Evolutionary conservation across 2,113 vertebrate species (phyloP).

Genomic region (Smithornis capensis): DNA sequence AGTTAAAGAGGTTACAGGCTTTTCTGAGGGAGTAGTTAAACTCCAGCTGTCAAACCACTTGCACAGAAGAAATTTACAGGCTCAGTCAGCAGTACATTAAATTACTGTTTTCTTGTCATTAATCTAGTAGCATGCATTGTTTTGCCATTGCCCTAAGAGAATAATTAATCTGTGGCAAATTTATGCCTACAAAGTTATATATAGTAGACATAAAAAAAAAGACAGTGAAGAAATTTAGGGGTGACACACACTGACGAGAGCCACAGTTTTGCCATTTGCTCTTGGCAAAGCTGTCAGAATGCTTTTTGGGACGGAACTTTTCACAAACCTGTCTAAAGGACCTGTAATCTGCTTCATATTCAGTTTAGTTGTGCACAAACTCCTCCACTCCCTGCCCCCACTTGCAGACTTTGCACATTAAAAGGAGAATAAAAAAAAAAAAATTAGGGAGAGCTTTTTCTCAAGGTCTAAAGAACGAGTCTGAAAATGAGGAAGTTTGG

Average conservation of each 20-base stretch:
- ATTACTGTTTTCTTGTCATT: background rate
- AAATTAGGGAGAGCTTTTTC: background rate
- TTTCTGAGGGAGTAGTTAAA: slow-evolving; percentile 29
- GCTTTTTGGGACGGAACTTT: background rate
- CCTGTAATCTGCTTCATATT: background rate
- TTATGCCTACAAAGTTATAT: background rate
- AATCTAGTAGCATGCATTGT: background rate
- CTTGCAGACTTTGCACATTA: background rate
- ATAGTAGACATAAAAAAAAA: background rate
- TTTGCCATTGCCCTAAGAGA: background rate
- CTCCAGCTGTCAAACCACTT: slow-evolving; percentile 21
- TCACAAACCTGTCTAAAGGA: background rate
- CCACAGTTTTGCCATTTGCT: too few relatives aligned
- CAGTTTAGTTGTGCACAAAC: background rate
- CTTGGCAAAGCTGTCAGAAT: background rate
- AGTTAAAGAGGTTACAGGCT: slow-evolving; percentile 44
- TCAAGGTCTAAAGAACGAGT: background rate
- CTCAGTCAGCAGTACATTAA: background rate
- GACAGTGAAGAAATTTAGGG: background rate
- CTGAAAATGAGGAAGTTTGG: background rate
- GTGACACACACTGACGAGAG: background rate
- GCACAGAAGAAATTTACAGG: background rate
- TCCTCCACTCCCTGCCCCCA: too few relatives aligned
- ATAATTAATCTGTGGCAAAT: background rate
- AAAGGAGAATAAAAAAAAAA: background rate